phyloP scores from a whole-genome alignment of 92 coral and sea anemone genomes.

The Actinostola sp. region DNA sequence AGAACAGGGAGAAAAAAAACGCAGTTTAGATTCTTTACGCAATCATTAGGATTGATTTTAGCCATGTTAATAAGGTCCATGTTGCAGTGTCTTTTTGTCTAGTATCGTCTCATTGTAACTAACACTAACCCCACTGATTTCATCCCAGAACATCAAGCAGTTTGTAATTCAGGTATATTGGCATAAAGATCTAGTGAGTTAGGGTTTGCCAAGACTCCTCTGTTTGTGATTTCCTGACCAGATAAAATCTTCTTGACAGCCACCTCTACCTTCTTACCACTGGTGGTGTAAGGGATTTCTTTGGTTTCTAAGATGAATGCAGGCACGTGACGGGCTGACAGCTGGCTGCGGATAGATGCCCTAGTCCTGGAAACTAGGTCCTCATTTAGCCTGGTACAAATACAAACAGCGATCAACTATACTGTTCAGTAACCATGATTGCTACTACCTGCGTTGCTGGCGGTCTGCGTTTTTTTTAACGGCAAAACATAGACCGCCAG shows the following conservation, averaged over 20 bases:
- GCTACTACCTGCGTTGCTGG: neutral
- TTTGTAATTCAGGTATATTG: conserved; percentile 67
- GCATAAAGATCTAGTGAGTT: conserved; percentile 83
- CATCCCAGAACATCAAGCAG: neutral
- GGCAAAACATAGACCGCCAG: too few relatives aligned
- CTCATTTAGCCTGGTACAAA: conserved; percentile 57
- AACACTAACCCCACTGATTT: neutral
- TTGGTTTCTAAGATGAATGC: conserved; percentile 77
- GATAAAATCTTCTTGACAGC: conserved; percentile 92
- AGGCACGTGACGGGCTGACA: conserved; percentile 96
- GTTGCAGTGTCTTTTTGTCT: conserved; percentile 1
- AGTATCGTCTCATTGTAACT: neutral
- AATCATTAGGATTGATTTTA: too few relatives aligned
- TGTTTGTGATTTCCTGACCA: conserved; percentile 75
- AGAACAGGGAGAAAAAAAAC: too few relatives aligned
- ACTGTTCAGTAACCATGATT: neutral
- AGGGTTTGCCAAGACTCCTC: conserved; percentile 92
- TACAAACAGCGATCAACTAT: neutral
- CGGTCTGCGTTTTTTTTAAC: neutral
- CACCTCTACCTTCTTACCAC: conserved; percentile 97
- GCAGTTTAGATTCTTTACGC: too few relatives aligned
- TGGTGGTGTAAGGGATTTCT: conserved; percentile 97
- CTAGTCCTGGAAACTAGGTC: conserved; percentile 50
- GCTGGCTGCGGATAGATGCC: conserved; percentile 67
- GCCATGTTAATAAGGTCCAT: too few relatives aligned